Percentiles rank a stretch among this genome's conserved stretches.
Conservation (phyloP, 2,113 vertebrate genomes). For the Vanacampus margaritifer region DNA sequence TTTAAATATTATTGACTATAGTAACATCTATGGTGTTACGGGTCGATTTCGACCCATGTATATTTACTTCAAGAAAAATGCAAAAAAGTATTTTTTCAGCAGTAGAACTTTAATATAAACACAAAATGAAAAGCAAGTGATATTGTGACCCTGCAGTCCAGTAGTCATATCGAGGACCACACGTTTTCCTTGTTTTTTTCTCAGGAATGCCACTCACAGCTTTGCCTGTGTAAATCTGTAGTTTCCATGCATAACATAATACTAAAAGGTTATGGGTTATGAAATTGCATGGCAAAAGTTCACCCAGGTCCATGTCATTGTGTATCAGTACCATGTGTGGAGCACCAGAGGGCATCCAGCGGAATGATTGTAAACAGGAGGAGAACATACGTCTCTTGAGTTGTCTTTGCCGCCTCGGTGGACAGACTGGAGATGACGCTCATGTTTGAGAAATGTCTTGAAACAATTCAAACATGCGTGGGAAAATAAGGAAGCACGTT, state of each 20-base stretch:
- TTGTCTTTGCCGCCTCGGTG: background rate
- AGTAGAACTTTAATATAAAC: no score
- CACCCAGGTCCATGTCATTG: slow-evolving; percentile 15
- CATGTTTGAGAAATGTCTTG: slow-evolving; percentile 42
- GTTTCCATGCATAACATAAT: slow-evolving; percentile 56
- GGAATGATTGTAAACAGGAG: slow-evolving; percentile 44
- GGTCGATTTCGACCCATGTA: no score
- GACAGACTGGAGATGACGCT: background rate
- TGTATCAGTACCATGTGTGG: slow-evolving; percentile 31
- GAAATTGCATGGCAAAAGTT: slow-evolving; percentile 44
- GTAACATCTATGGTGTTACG: no score
- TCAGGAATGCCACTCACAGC: slow-evolving; percentile 20
- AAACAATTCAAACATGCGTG: background rate
- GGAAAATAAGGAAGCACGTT: background rate
- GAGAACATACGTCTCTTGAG: slow-evolving; percentile 10
- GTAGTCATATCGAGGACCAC: no score
- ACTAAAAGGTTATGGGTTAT: slow-evolving; percentile 27
- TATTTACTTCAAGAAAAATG: no score
- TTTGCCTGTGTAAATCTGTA: no score
- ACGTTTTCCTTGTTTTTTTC: no score
- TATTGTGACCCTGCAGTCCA: no score
- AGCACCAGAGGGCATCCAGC: slow-evolving; percentile 26
- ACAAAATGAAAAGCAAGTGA: no score
- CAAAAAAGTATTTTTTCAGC: no score
- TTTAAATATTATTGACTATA: no score